Conservation (phyloP, 53 echinoderm and acorn worm genomes). For the Holothuria scabra region DNA sequence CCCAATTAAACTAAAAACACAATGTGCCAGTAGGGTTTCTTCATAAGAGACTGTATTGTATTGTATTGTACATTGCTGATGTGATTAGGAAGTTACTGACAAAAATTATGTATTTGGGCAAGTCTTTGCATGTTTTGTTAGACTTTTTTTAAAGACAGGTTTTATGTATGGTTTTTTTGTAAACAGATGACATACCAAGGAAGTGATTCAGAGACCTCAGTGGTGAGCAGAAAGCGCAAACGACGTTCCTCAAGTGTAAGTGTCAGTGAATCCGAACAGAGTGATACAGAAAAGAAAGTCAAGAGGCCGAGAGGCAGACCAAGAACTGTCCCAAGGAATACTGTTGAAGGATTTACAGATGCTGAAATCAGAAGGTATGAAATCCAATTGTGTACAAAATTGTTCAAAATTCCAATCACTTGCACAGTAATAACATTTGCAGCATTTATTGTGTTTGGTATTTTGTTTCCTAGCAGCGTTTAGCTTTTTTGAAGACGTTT, state of each 20-base stretch:
- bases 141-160: background rate
- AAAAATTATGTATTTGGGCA: no score
- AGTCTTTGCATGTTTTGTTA: background rate
- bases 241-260: constrained; percentile 67
- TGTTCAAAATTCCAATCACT: no score
- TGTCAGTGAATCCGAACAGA: constrained; percentile 81
- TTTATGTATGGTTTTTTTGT: background rate
- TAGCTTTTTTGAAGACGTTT: no score
- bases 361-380: constrained; percentile 89
- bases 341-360: constrained; percentile 89
- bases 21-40: no score
- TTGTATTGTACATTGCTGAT: no score
- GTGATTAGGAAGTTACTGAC: no score
- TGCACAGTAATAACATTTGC: no score
- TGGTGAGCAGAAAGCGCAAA: constrained; percentile 74
- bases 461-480: no score
- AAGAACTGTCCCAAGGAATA: constrained; percentile 77
- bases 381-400: no score
- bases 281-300: constrained; percentile 78
- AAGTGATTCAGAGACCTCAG: constrained; percentile 81
- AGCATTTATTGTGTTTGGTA: no score
- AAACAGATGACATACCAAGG: constrained; percentile 98
- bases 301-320: constrained; percentile 92
- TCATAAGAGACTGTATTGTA: no score
- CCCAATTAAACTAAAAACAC: no score